These are phyloP conservation scores for Lamellibrachia luymesi DNA, from an alignment of 1,140 invertebrate genomes.

Conservation along the genomic window DNA sequence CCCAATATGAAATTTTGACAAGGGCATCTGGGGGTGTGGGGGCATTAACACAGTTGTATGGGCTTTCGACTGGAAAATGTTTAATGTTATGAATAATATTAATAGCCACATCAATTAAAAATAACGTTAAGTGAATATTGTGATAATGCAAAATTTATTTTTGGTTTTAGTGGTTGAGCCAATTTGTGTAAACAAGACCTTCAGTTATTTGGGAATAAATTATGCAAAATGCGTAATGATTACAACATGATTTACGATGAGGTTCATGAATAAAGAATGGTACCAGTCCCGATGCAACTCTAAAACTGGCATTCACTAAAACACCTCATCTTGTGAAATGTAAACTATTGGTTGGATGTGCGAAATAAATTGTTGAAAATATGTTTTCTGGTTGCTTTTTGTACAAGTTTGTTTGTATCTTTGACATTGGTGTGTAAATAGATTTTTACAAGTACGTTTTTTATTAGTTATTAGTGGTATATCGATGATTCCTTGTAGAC, in stretches of 20 bases:
- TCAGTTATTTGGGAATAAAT: neutral
- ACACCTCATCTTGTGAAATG: neutral
- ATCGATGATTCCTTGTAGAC: no score
- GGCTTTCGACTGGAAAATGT: neutral
- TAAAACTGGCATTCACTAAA: neutral
- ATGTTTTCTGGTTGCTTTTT: neutral
- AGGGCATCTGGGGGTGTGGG: neutral
- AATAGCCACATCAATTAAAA: neutral
- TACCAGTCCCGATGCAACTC: neutral
- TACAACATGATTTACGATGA: no score
- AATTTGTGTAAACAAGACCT: neutral
- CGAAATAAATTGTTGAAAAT: neutral
- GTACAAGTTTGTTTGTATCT: neutral
- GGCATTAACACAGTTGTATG: neutral
- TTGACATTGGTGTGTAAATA: no score
- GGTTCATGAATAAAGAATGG: neutral
- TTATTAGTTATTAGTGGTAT: no score
- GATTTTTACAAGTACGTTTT: no score
- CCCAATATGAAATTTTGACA: neutral
- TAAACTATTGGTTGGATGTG: neutral
- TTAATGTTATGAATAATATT: neutral
- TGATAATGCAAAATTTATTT: neutral
- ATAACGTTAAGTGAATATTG: neutral
- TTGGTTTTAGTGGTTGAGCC: neutral
- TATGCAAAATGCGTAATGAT: neutral